These are phyloP conservation scores for Pocota personata DNA, from an alignment of 2,888 invertebrate genomes.

Conservation along the genomic window DNA sequence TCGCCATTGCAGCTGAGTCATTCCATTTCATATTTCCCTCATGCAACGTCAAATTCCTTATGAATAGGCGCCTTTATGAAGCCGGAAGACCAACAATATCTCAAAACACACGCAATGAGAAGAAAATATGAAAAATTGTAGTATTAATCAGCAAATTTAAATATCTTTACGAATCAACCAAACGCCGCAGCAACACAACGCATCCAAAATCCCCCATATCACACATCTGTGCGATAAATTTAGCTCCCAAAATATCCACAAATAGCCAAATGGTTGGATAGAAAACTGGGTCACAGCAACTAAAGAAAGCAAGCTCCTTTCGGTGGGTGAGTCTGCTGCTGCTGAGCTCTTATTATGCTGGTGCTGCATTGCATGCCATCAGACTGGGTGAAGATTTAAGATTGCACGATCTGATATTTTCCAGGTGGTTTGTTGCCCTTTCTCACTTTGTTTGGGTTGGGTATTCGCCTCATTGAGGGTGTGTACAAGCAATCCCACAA, in stretches of 20 bases:
- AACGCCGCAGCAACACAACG: neutral
- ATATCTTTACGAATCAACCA: neutral
- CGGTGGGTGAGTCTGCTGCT: neutral
- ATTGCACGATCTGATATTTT: slow-evolving; percentile 40
- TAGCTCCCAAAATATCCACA: slow-evolving; percentile 59
- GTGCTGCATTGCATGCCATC: neutral
- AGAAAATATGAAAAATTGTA: slow-evolving; percentile 14
- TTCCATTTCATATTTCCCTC: neutral
- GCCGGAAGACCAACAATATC: slow-evolving; percentile 64
- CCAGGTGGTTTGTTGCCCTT: slow-evolving; percentile 55
- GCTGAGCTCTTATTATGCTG: slow-evolving; percentile 2
- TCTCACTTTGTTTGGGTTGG: slow-evolving; percentile 17
- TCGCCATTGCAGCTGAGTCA: slow-evolving; percentile 38
- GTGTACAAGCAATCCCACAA: neutral
- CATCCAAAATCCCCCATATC: slow-evolving; percentile 28
- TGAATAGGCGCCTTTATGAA: slow-evolving; percentile 60
- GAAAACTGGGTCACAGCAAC: slow-evolving; percentile 33
- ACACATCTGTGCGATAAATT: slow-evolving; percentile 61
- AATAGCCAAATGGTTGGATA: slow-evolving; percentile 34
- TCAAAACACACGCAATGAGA: slow-evolving; percentile 43
- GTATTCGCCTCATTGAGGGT: slow-evolving; percentile 20
- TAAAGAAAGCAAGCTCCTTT: slow-evolving; percentile 19
- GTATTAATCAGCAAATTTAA: slow-evolving; percentile 51
- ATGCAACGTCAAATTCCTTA: slow-evolving; percentile 32
- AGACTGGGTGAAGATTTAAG: slow-evolving; percentile 5